These are phyloP conservation scores for Polietes domitor DNA, from an alignment of 2,888 invertebrate genomes.

Conservation along the genomic window DNA sequence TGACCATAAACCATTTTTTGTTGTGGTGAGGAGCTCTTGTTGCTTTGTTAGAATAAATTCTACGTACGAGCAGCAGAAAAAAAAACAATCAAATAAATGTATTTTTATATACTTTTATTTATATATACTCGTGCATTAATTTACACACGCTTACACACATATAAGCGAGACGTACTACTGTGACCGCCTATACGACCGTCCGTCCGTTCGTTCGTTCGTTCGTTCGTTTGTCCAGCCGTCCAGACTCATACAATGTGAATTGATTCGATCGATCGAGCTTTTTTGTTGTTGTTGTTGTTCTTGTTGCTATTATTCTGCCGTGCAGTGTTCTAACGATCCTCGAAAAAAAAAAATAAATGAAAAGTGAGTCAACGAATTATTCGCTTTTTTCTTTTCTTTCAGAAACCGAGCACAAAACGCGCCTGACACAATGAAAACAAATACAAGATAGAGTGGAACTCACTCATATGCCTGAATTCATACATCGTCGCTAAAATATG, in stretches of 20 bases:
- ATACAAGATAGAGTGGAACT: not conserved
- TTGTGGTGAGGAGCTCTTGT: constrained; percentile 26
- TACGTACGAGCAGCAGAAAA: not conserved
- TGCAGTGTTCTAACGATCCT: constrained; percentile 38
- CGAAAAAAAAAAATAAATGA: constrained; percentile 4
- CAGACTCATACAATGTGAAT: not conserved
- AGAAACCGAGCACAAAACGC: not conserved
- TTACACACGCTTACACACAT: not conserved
- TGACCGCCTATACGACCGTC: no score
- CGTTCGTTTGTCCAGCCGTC: no score
- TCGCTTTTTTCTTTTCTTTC: not conserved
- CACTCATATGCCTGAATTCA: constrained; percentile 18
- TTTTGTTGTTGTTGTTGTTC: no score
- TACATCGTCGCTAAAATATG: constrained; percentile 64
- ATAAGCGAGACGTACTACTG: not conserved
- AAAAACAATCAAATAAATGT: constrained; percentile 10
- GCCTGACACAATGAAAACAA: not conserved
- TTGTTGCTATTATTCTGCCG: no score
- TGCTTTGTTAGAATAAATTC: constrained; percentile 5
- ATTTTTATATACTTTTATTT: not conserved
- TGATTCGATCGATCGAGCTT: not conserved
- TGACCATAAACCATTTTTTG: constrained; percentile 36
- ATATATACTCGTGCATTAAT: not conserved
- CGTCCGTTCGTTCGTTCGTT: no score
- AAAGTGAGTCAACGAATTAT: constrained; percentile 35